Percentiles rank a stretch among this genome's conserved stretches.
Conservation (phyloP, 2,888 invertebrate species). For the Bellardia pandia region DNA sequence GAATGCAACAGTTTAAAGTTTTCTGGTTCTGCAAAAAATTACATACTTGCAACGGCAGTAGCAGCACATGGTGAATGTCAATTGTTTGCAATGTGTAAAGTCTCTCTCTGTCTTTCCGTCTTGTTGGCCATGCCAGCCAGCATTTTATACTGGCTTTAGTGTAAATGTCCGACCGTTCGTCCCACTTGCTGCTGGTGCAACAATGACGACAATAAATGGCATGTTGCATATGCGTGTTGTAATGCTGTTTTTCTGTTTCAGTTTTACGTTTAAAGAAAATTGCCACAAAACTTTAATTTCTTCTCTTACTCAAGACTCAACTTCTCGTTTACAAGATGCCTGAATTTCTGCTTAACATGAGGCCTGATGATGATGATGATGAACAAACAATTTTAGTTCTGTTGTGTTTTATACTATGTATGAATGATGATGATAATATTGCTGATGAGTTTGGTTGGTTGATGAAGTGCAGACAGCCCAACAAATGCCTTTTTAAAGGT, state of each 20-base stretch:
- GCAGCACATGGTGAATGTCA: constrained; percentile 50
- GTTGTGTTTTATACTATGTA: not conserved
- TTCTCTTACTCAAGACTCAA: constrained; percentile 9
- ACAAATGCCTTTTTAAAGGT: constrained; percentile 63
- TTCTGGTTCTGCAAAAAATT: constrained; percentile 49
- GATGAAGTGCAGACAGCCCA: constrained; percentile 69
- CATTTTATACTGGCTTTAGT: not conserved
- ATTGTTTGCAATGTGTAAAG: constrained; percentile 55
- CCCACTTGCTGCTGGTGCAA: constrained; percentile 20
- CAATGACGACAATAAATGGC: constrained; percentile 63
- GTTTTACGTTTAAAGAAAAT: constrained; percentile 52
- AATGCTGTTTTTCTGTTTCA: constrained; percentile 65
- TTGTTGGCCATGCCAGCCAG: not conserved
- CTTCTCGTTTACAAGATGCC: not conserved
- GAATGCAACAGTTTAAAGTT: constrained; percentile 66
- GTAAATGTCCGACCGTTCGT: constrained; percentile 7
- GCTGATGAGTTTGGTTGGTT: constrained; percentile 46
- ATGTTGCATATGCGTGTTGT: constrained; percentile 72
- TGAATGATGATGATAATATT: not conserved
- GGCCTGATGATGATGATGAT: constrained; percentile 18
- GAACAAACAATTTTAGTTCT: not conserved
- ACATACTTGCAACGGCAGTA: not conserved
- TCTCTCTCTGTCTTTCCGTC: constrained; percentile 9
- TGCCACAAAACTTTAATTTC: constrained; percentile 44
- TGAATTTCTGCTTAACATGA: constrained; percentile 5